Base-by-base conservation (phyloP, 2,888 invertebrate species). In the Hemistola chrysoprasaria region DNA sequence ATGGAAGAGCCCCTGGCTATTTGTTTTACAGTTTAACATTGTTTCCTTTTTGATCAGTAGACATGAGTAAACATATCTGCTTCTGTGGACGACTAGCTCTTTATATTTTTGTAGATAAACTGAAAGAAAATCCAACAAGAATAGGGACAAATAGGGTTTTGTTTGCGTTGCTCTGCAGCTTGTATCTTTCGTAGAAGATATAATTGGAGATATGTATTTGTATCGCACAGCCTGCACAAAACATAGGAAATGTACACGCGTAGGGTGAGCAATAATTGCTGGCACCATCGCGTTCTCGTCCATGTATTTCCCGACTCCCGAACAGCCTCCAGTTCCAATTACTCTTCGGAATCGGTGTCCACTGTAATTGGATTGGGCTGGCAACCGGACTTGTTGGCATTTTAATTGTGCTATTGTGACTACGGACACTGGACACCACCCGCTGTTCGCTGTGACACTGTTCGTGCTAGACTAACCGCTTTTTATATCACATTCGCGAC, bases 331-430 rank as follows among this genome's bases (percentile, higher is more conserved):
- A 72, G 71, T 78, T 79, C 86, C 88, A 87, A 87, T 88, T 87
- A 87, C 86, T 86, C 83, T 80, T 80, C 71, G 81, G 82, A 84
- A 86, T 87, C 86, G 85, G 81, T 85, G 84, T 86, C 81, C 81
- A 74, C 78, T 80, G 84, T 87, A 87, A 88, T 87, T 88, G 87
- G 87, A 86, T 85, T 87, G 84, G 85, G 72, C 78, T 76, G 82
- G 86, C 84, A 75, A 81, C 77, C 71, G 78, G 84, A 85, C 85
- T 87, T 87, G 88, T 87, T 85, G 88, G 88, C 86, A 87, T 87
- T 88, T 88, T 88, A 88, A 88, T 88, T 88, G 87, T 88, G 83
- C 87, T 77, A 87, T 88, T 88, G 87, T 88, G 87, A 87, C 82
- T 83, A 71, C 70, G 73, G 71, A 81, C 78, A 74, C 71, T 70